phyloP scores from a whole-genome alignment of 2,888 invertebrate genomes.

The Lordiphosa fenestrarum region DNA sequence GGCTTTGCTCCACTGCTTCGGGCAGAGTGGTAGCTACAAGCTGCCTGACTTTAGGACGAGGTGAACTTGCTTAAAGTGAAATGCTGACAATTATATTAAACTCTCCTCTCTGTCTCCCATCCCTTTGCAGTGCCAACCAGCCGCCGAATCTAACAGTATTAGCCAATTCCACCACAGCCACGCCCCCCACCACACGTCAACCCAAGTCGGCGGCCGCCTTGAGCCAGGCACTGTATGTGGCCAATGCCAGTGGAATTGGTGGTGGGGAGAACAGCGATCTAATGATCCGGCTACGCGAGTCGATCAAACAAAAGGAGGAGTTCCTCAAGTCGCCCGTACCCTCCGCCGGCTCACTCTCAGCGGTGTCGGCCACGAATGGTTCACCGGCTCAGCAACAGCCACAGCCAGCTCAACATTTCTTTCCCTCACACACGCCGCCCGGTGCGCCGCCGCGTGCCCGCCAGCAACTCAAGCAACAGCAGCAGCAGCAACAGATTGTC shows the following conservation, averaged over 20 bases:
- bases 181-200: slow-evolving; percentile 57
- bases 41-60: slow-evolving; percentile 5
- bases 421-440: slow-evolving; percentile 44
- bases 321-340: slow-evolving; percentile 87
- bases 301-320: slow-evolving; percentile 94
- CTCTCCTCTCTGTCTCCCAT: slow-evolving; percentile 7
- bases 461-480: slow-evolving; percentile 45
- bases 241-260: slow-evolving; percentile 28
- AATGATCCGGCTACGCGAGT: slow-evolving; percentile 89
- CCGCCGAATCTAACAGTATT: slow-evolving; percentile 80
- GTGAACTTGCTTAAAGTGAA: background rate
- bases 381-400: slow-evolving; percentile 11
- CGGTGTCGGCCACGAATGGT: slow-evolving; percentile 14
- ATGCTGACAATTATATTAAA: background rate
- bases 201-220: slow-evolving; percentile 47
- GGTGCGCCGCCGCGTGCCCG: slow-evolving; percentile 35
- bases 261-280: slow-evolving; percentile 70
- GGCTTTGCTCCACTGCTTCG: slow-evolving; percentile 12
- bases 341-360: slow-evolving; percentile 24
- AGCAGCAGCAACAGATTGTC: slow-evolving; percentile 52
- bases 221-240: slow-evolving; percentile 52
- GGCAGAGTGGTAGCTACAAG: slow-evolving; percentile 13
- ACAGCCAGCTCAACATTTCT: slow-evolving; percentile 49
- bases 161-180: slow-evolving; percentile 57
- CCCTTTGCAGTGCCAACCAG: slow-evolving; percentile 71